phyloP scores from a whole-genome alignment of 2,113 vertebrate genomes.

The Gorsachius goisagi region DNA sequence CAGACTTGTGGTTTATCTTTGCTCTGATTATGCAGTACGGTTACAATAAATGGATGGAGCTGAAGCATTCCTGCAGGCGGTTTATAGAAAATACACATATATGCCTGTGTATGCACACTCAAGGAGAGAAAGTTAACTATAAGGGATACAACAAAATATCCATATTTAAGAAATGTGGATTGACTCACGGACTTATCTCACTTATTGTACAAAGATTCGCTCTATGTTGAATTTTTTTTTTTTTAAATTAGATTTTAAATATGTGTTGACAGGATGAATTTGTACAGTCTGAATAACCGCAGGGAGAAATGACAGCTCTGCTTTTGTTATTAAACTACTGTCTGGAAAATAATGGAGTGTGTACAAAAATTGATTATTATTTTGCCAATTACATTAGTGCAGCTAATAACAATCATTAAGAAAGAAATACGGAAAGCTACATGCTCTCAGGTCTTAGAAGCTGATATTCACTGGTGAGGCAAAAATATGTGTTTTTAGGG shows the following conservation, averaged over 20 bases:
- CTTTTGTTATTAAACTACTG: conserved; percentile 73
- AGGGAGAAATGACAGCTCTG: conserved; percentile 69
- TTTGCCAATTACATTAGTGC: conserved; percentile 70
- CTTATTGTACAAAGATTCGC: conserved; percentile 52
- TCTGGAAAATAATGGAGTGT: conserved; percentile 72
- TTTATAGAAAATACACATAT: not conserved
- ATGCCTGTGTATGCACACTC: not conserved
- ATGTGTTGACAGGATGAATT: conserved; percentile 73
- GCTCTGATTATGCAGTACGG: not conserved
- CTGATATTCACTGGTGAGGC: conserved; percentile 39
- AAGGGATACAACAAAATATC: conserved; percentile 14
- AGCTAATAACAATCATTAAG: conserved; percentile 67
- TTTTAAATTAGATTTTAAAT: conserved; percentile 75
- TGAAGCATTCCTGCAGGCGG: not conserved
- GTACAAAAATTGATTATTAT: conserved; percentile 72
- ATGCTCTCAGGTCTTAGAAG: conserved; percentile 38
- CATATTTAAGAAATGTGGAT: conserved; percentile 19
- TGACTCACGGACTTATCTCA: conserved; percentile 54
- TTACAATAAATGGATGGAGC: not conserved
- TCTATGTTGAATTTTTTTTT: conserved; percentile 29
- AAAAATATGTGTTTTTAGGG: not conserved
- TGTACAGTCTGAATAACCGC: conserved; percentile 60
- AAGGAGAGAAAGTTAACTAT: not conserved
- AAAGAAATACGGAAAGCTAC: conserved; percentile 34
- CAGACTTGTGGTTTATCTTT: not conserved